These are phyloP conservation scores for Sebastes nivosus DNA, from an alignment of 2,797 vertebrate species.

Conservation along the genomic window DNA sequence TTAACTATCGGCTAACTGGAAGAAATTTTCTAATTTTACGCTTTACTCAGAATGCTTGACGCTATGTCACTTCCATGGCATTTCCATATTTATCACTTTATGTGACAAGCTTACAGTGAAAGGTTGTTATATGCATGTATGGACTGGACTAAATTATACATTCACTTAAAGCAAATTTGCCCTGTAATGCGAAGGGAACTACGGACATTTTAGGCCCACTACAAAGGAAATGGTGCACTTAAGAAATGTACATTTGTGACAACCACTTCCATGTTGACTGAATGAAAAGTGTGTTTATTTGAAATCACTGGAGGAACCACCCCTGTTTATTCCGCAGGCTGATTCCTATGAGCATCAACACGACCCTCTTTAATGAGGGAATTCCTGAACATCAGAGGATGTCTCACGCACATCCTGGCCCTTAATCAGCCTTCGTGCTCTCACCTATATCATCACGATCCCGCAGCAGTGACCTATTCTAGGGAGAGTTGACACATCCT, in stretches of 20 bases:
- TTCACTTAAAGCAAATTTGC: neutral
- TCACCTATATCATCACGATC: slow-evolving; percentile 71
- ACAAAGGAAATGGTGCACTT: slow-evolving; percentile 45
- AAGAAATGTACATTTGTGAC: slow-evolving; percentile 46
- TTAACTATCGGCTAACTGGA: slow-evolving; percentile 30
- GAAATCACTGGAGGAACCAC: slow-evolving; percentile 52
- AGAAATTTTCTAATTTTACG: slow-evolving; percentile 48
- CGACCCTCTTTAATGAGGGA: slow-evolving; percentile 78
- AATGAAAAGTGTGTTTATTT: slow-evolving; percentile 76
- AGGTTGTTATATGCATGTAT: neutral
- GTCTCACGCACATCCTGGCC: slow-evolving; percentile 79
- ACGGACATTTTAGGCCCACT: neutral
- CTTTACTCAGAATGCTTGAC: slow-evolving; percentile 25
- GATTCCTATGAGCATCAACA: slow-evolving; percentile 71
- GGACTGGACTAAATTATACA: neutral
- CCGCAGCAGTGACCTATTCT: slow-evolving; percentile 29
- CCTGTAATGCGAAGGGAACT: neutral
- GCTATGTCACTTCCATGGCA: slow-evolving; percentile 15
- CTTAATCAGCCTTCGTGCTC: slow-evolving; percentile 70
- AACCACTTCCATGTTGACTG: slow-evolving; percentile 57
- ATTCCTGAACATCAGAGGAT: slow-evolving; percentile 82
- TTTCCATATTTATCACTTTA: slow-evolving; percentile 43
- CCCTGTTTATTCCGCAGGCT: slow-evolving; percentile 77
- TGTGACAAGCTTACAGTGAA: slow-evolving; percentile 7
- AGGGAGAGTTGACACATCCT: slow-evolving; percentile 58